Conservation (phyloP, 2,888 invertebrate genomes). For the Acronicta psi region DNA sequence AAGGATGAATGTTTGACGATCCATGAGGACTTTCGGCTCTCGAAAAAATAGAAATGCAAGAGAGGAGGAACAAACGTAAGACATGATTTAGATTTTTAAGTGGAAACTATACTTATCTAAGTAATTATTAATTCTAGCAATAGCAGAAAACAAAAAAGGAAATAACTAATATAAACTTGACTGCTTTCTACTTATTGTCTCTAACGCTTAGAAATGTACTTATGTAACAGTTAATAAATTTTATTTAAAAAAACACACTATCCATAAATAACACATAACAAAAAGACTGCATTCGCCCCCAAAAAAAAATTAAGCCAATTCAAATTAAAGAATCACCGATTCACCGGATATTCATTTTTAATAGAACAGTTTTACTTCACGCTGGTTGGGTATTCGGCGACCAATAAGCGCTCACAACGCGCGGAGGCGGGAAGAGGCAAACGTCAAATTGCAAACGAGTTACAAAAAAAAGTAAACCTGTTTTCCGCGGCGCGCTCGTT, state of each 20-base stretch:
- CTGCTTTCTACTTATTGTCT: no score
- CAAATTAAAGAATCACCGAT: conserved; percentile 54
- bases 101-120: neutral
- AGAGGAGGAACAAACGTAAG: no score
- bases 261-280: conserved; percentile 31
- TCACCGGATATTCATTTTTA: conserved; percentile 62
- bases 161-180: no score
- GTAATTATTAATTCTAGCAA: neutral
- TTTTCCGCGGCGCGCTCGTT: conserved; percentile 72
- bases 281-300: conserved; percentile 22
- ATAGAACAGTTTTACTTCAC: conserved; percentile 65
- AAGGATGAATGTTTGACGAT: no score
- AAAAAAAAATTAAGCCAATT: conserved; percentile 47
- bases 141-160: neutral
- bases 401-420: conserved; percentile 73
- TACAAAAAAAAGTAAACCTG: conserved; percentile 67
- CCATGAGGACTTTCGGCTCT: no score
- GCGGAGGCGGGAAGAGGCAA: conserved; percentile 86
- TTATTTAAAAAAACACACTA: neutral
- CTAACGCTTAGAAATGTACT: no score
- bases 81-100: no score
- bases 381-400: conserved; percentile 69
- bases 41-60: no score
- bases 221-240: no score
- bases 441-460: conserved; percentile 85